phyloP scores from a whole-genome alignment of 2,113 vertebrate species.

The Hymenochirus boettgeri region DNA sequence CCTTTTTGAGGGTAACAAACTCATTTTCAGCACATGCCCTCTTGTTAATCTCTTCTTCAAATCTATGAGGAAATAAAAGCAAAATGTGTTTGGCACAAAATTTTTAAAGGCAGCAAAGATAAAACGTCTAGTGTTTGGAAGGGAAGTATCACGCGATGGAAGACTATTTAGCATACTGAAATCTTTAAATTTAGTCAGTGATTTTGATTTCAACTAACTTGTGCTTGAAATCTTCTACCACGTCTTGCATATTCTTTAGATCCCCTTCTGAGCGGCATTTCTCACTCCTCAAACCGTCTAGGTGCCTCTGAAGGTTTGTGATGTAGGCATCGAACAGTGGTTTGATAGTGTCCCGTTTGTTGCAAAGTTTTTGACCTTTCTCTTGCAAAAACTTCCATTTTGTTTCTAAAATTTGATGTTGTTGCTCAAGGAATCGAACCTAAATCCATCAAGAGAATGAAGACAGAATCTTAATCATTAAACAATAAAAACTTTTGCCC shows the following conservation, averaged over 20 bases:
- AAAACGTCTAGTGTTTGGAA: too few relatives aligned
- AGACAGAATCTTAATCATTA: too few relatives aligned
- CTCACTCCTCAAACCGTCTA: conserved; percentile 60
- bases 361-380: conserved; percentile 45
- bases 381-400: conserved; percentile 68
- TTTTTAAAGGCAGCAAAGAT: too few relatives aligned
- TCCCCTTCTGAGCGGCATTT: conserved; percentile 63
- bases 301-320: conserved; percentile 62
- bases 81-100: too few relatives aligned
- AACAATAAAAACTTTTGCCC: too few relatives aligned
- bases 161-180: too few relatives aligned
- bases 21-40: conserved; percentile 49
- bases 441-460: conserved; percentile 19
- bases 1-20: conserved; percentile 1
- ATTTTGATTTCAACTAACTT: conserved; percentile 69
- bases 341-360: conserved; percentile 56
- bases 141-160: too few relatives aligned
- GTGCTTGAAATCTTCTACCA: conserved; percentile 72
- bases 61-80: conserved; percentile 54
- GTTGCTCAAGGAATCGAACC: conserved; percentile 68
- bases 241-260: conserved; percentile 66
- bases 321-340: conserved; percentile 69
- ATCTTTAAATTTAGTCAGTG: too few relatives aligned
- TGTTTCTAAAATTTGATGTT: conserved; percentile 64
- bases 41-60: conserved; percentile 82